Conservation (phyloP, 2,113 vertebrate genomes). For the Balaenoptera acutorostrata region DNA sequence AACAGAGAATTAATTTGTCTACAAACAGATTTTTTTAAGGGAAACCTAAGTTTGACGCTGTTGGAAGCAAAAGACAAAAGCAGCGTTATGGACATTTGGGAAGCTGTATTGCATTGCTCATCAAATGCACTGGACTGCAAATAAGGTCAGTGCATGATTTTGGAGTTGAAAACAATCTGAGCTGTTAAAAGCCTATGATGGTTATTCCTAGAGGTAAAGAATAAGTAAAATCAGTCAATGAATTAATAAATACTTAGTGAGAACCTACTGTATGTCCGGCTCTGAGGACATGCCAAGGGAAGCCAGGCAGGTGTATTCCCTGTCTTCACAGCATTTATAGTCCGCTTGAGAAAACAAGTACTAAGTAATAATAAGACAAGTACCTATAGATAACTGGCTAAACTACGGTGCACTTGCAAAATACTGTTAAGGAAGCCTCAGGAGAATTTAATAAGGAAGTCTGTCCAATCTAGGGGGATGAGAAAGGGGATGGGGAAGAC, state of each 20-base stretch:
- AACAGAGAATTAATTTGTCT: background rate
- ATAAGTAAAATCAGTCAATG: background rate
- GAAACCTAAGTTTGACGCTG: background rate
- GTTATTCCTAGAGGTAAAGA: background rate
- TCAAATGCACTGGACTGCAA: background rate
- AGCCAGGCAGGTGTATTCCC: background rate
- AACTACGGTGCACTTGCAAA: background rate
- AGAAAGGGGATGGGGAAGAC: background rate
- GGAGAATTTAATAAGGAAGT: background rate
- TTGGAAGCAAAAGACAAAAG: background rate
- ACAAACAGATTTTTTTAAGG: background rate
- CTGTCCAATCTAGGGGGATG: background rate
- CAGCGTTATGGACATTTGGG: background rate
- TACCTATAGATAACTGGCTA: background rate
- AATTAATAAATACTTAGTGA: background rate
- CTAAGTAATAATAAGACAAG: background rate
- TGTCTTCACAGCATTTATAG: background rate
- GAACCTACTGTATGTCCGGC: background rate
- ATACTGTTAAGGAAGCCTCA: background rate
- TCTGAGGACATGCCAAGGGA: background rate
- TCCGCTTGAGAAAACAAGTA: background rate
- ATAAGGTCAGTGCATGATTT: background rate
- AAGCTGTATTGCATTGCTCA: background rate
- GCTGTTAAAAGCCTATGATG: background rate
- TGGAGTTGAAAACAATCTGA: background rate